Percentiles rank a stretch among this genome's conserved stretches.
phyloP scores from a whole-genome alignment of 1,140 invertebrate genomes.

The Formica selysi region DNA sequence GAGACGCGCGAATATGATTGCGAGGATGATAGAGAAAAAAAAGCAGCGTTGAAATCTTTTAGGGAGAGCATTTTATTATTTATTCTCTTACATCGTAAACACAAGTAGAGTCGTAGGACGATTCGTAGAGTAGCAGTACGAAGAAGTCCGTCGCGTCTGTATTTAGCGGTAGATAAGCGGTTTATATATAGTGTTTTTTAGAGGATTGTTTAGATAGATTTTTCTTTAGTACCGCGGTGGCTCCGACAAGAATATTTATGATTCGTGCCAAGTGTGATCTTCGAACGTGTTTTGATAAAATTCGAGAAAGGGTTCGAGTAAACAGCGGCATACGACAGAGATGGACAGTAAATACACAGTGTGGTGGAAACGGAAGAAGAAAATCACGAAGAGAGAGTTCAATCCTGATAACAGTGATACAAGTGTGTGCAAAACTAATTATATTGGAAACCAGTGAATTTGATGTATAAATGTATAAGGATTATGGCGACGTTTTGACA shows the following conservation, averaged over 20 bases:
- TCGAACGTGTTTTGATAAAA: slow-evolving; percentile 56
- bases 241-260: slow-evolving; percentile 78
- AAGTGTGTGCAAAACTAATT: slow-evolving; percentile 63
- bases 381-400: slow-evolving; percentile 41
- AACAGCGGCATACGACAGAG: slow-evolving; percentile 24
- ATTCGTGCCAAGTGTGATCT: slow-evolving; percentile 81
- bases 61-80: slow-evolving; percentile 84
- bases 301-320: slow-evolving; percentile 22
- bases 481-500: slow-evolving; percentile 43
- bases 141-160: slow-evolving; percentile 82
- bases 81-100: slow-evolving; percentile 84
- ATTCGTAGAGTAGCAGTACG: slow-evolving; percentile 80
- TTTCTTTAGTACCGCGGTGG: slow-evolving; percentile 80
- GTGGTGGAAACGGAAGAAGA: slow-evolving; percentile 39
- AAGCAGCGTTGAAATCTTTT: slow-evolving; percentile 68
- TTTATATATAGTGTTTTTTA: slow-evolving; percentile 79
- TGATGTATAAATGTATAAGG: slow-evolving; percentile 61
- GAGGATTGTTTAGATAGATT: slow-evolving; percentile 83
- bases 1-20: slow-evolving; percentile 57
- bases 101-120: slow-evolving; percentile 75
- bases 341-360: slow-evolving; percentile 20
- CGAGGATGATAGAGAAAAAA: slow-evolving; percentile 18
- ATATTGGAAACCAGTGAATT: slow-evolving; percentile 68
- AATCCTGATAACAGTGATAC: slow-evolving; percentile 61
- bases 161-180: slow-evolving; percentile 82